Base-by-base conservation (phyloP, 1,140 invertebrate genomes). In the Melanaphis sacchari region DNA sequence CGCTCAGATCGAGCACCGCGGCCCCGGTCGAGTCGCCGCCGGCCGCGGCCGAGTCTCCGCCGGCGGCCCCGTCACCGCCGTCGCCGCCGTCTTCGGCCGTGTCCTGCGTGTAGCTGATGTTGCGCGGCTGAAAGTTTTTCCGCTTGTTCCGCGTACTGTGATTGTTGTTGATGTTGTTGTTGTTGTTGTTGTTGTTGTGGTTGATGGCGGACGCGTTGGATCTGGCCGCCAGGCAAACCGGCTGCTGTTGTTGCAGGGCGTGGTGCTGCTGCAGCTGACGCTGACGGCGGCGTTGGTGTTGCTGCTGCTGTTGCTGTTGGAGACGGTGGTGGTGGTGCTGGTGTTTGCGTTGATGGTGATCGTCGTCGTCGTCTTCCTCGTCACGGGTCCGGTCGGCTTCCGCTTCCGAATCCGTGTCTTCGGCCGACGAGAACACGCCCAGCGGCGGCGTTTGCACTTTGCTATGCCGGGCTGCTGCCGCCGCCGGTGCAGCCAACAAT, bases 71-170 rank as follows among this genome's bases (percentile, higher is more conserved):
- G 9, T 52, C 36, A 15, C 49, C 26, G 2, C n/a, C 84, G 22
- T 46, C 92, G 36, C 36, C 1, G 8, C 40, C 91, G 87, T 59
- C 52, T 8, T 40, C 88, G 9, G 88, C 87, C 59, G 52, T 7
- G 9, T 94, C 90, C 21, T 92, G 94, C 52, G 94, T 94, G 76
- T 94, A 94, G 52, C 94, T 94, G 82, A 96, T 96, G 94, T 95
- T 96, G 43, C 95, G 94, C 1, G 96, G 96, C 94, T 95, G 94
- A 94, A 96, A 96, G 94, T 96, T 96, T 94, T 96, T 96, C 85
- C 96, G 94, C 93, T 96, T 96, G 94, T 96, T 96, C 88, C 95
- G 94, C 85, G 91, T 93, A 31, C 91, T 54, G 46, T 40, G 26
- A 26, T 36, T 46, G 4, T 36, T 46, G 66, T 46, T 46, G 9